Evolutionary conservation across 2,113 vertebrate species (phyloP), one percentile per base, ranked within the genome.

Genomic region (Myotis yumanensis): DNA sequence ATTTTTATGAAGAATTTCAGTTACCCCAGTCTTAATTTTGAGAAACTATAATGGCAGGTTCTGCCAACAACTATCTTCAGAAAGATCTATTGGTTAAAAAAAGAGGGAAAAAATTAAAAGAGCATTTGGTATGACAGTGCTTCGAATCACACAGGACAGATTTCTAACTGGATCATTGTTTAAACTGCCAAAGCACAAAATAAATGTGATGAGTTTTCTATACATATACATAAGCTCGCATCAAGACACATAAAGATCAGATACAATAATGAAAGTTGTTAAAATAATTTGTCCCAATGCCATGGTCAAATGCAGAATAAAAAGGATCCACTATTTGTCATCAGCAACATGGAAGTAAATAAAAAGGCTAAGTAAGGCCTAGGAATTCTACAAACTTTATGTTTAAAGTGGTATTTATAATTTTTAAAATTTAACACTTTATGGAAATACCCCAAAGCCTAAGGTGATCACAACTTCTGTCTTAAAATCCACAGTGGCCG

Each of bases 1-100:
- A 81, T 81, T 79, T 92, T 89, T 85, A 35, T 81, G 40, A 88
- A 87, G 52, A 71, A 85, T 62, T 75, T 93, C 68, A 81, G 20
- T 66, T 69, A 59, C 46, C 51, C 4, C 5, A 17, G 25, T 73
- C 54, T 87, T 93, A 30, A 93, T 79, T 79, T 95, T 43, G n/a
- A 79, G 54, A 90, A 80, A 90, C 37, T 86, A 15, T 71, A 86
- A 64, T 9, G 28, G 71, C 28, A 94, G 11, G 11, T 76, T 86
- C 86, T 81, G 14, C 14, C 64, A 88, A 57, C 25, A 79, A 46
- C 48, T 28, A 84, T 48, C 22, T 54, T 88, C 71, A 88, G 37
- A 83, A 95, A 93, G 91, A 84, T 28, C 72, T 90, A 59, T 62
- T 62, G 28, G 35, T 40, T 48, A 32, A 71, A 37, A 57, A 66